phyloP scores from a whole-genome alignment of 2,797 vertebrate species.

The Lagorchestes hirsutus region DNA sequence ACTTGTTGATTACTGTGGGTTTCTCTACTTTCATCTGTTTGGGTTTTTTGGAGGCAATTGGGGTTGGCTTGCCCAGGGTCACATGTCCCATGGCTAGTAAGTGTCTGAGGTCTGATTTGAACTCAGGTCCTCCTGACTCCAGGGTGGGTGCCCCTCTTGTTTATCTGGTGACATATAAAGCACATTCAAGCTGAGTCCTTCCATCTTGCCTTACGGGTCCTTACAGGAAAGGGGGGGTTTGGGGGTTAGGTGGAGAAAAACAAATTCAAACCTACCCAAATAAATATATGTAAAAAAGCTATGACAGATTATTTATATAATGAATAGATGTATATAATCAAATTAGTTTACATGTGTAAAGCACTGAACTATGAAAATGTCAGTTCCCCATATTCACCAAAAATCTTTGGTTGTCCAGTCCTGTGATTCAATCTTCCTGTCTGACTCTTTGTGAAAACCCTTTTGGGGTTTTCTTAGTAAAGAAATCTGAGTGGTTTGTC shows the following conservation, averaged over 20 bases:
- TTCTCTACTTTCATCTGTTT: neutral
- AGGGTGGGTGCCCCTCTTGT: neutral
- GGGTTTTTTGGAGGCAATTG: neutral
- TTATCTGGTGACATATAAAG: neutral
- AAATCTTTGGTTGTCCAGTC: neutral
- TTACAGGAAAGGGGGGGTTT: neutral
- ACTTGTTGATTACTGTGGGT: slow-evolving; percentile 18
- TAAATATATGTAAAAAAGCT: neutral
- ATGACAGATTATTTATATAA: neutral
- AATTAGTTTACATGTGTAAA: neutral
- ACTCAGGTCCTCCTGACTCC: neutral
- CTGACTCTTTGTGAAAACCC: neutral
- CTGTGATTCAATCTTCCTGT: neutral
- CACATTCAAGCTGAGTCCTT: neutral
- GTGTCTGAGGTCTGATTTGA: too few species aligned
- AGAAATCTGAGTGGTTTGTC: neutral
- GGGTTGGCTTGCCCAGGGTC: neutral
- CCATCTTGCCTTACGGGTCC: neutral
- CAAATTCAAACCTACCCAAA: neutral
- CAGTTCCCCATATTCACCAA: neutral
- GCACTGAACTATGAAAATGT: neutral
- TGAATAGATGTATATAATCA: neutral
- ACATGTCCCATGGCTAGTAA: neutral
- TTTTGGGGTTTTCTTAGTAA: neutral
- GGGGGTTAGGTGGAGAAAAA: neutral